phyloP scores from a whole-genome alignment of 2,113 vertebrate genomes.

The Hiodon tergisus region DNA sequence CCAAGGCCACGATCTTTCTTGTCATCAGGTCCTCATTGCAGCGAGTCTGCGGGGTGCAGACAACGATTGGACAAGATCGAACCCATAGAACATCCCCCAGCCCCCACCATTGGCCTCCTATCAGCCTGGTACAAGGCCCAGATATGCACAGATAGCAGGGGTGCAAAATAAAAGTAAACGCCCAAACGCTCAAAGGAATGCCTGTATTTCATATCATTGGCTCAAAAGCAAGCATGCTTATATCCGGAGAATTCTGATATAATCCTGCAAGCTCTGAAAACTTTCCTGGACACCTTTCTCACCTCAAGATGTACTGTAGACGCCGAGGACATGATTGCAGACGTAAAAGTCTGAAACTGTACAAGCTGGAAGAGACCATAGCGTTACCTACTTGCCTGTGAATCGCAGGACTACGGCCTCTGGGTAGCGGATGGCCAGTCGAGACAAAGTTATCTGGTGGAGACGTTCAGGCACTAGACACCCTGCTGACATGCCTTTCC shows the following conservation, averaged over 20 bases:
- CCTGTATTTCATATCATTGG: too few relatives aligned
- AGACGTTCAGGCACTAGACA: not conserved
- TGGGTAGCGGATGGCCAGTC: not conserved
- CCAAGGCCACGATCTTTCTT: constrained; percentile 74
- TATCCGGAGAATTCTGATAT: too few relatives aligned
- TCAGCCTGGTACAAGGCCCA: not conserved
- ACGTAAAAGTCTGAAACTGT: too few relatives aligned
- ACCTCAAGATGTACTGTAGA: too few relatives aligned
- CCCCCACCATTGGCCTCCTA: not conserved
- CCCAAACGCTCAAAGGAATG: too few relatives aligned
- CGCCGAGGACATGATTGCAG: too few relatives aligned
- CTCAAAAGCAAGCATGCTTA: too few relatives aligned
- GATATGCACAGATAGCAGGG: not conserved
- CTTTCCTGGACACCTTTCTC: too few relatives aligned
- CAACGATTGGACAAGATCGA: constrained; percentile 54
- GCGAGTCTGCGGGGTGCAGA: constrained; percentile 74
- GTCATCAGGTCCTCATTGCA: constrained; percentile 83
- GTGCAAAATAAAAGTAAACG: too few relatives aligned
- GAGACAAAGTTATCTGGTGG: not conserved
- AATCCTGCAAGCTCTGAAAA: too few relatives aligned
- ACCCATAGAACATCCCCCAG: not conserved
- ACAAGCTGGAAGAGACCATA: too few relatives aligned
- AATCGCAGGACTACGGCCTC: not conserved
- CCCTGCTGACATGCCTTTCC: constrained; percentile 40
- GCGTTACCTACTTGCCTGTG: too few relatives aligned